Evolutionary conservation across 2,888 invertebrate species (phyloP).

Genomic region (Sinopyrophorus schimmeli): DNA sequence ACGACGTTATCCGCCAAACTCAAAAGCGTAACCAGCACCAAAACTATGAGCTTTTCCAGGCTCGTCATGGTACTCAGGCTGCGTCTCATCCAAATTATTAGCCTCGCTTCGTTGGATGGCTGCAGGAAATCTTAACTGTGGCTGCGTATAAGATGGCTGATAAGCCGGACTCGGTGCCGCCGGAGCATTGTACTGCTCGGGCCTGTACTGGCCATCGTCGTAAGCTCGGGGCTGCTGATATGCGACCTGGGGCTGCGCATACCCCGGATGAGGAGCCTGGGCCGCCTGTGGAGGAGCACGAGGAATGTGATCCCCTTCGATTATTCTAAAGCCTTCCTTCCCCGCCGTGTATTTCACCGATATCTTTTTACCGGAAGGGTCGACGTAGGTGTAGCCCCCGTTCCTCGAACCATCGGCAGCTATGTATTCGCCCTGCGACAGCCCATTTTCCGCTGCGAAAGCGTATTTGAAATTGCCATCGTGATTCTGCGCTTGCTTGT

Average conservation of each 20-base stretch:
- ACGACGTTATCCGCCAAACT: constrained; percentile 64
- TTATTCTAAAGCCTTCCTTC: constrained; percentile 58
- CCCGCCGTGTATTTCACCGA: constrained; percentile 61
- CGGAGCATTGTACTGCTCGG: constrained; percentile 40
- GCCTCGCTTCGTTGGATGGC: constrained; percentile 10
- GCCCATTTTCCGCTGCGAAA: constrained; percentile 70
- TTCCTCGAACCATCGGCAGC: constrained; percentile 68
- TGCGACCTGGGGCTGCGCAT: constrained; percentile 28
- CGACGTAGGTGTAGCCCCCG: constrained; percentile 68
- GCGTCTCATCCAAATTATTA: constrained; percentile 31
- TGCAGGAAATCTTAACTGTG: constrained; percentile 16
- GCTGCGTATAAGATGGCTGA: constrained; percentile 12
- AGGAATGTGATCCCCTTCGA: constrained; percentile 57
- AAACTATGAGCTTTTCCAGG: constrained; percentile 62
- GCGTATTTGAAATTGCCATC: constrained; percentile 71
- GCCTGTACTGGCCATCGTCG: constrained; percentile 48
- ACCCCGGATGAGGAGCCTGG: constrained; percentile 27
- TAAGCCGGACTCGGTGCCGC: background rate
- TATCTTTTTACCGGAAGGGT: constrained; percentile 67
- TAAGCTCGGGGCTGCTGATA: constrained; percentile 30
- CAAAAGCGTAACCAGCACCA: constrained; percentile 66
- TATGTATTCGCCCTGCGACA: constrained; percentile 69
- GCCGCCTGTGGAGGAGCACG: constrained; percentile 39
- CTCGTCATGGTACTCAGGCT: constrained; percentile 50
- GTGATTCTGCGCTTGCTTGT: constrained; percentile 66